Percentiles rank a stretch among this genome's conserved stretches.
Conservation (phyloP, 2,797 vertebrate genomes). For the Todus mexicanus region DNA sequence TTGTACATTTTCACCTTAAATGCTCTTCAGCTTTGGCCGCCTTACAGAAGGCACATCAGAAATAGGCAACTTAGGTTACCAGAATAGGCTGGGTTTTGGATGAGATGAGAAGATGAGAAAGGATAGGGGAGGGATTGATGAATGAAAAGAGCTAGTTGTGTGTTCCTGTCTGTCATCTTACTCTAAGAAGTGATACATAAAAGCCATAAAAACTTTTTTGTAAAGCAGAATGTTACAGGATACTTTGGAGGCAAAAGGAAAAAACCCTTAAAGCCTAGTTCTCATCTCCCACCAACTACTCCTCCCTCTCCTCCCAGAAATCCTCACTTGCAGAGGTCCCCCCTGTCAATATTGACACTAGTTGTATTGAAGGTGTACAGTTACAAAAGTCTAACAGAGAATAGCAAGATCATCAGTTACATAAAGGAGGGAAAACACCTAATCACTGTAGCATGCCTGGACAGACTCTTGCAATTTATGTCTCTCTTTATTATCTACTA, state of each 20-base stretch:
- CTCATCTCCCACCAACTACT: background rate
- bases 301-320: background rate
- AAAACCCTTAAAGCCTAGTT: background rate
- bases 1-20: slow-evolving; percentile 38
- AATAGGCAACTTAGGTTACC: slow-evolving; percentile 10
- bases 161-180: background rate
- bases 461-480: background rate
- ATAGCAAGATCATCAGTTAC: background rate
- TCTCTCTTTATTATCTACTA: background rate
- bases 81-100: slow-evolving; percentile 2
- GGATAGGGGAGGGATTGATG: background rate
- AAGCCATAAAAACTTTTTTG: background rate
- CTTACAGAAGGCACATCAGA: slow-evolving; percentile 25
- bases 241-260: background rate
- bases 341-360: slow-evolving; percentile 15
- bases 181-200: background rate
- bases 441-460: background rate
- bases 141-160: background rate
- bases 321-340: background rate
- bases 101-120: background rate
- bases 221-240: background rate
- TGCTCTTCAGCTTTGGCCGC: background rate
- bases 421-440: background rate
- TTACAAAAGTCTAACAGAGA: background rate
- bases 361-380: background rate